Percentiles rank a stretch among this genome's conserved stretches.
These are phyloP conservation scores for Branchinecta lindahli DNA, from an alignment of 1,140 invertebrate genomes.

Conservation along the genomic window DNA sequence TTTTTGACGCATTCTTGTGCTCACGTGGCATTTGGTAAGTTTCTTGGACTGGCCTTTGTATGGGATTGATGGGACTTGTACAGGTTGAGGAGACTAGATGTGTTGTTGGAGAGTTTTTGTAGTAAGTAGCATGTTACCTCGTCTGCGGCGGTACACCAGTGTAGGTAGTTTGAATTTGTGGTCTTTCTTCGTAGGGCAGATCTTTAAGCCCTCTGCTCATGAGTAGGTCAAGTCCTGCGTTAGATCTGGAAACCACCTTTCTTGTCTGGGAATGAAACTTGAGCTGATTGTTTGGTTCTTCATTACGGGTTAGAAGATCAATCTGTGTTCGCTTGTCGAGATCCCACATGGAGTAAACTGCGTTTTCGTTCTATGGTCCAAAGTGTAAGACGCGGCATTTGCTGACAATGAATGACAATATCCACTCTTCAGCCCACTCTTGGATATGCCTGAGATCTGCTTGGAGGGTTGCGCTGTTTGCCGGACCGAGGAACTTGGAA, in stretches of 20 bases:
- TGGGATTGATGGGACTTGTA: conserved; percentile 1
- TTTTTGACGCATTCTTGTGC: background rate
- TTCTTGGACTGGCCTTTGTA: background rate
- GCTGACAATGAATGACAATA: background rate
- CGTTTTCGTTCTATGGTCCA: background rate
- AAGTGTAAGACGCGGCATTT: background rate
- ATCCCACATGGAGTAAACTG: background rate
- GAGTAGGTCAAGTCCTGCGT: conserved; percentile 3
- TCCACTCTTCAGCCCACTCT: conserved; percentile 2
- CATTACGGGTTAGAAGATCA: background rate
- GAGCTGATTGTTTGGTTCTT: background rate
- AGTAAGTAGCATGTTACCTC: background rate
- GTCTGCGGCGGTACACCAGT: conserved; percentile 2
- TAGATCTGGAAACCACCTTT: background rate
- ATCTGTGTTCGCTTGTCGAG: background rate
- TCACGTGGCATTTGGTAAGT: conserved; percentile 2
- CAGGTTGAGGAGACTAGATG: conserved; percentile 8
- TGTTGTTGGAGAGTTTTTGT: background rate
- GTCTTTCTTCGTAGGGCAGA: background rate
- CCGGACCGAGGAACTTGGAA: background rate
- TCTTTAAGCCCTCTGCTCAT: background rate
- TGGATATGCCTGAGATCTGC: background rate
- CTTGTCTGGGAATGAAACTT: background rate
- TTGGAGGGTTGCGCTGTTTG: background rate
- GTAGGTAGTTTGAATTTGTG: background rate